Evolutionary conservation across 1,140 invertebrate species (phyloP).

Genomic region (Papilio glaucus): DNA sequence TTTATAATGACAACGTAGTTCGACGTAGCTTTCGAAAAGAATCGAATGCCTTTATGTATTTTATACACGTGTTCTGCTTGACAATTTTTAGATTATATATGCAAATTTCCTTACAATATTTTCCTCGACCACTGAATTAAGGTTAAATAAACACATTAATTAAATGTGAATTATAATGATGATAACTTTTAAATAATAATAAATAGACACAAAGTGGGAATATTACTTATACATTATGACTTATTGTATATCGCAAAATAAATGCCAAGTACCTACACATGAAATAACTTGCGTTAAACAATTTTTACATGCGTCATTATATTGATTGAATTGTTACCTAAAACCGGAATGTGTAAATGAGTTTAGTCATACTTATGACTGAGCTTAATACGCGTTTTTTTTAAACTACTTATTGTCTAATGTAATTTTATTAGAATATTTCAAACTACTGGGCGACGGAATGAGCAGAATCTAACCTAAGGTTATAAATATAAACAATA

Average conservation of each 20-base stretch:
- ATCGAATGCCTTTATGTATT: too few relatives aligned
- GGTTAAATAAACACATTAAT: slow-evolving; percentile 64
- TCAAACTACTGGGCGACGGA: too few relatives aligned
- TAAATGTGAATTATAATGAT: slow-evolving; percentile 43
- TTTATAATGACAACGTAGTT: too few relatives aligned
- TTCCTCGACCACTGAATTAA: too few relatives aligned
- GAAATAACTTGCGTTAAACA: slow-evolving; percentile 3
- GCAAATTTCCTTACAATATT: too few relatives aligned
- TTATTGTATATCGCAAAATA: neutral
- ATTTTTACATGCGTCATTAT: neutral
- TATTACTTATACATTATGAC: neutral
- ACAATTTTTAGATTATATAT: too few relatives aligned
- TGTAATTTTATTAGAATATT: too few relatives aligned
- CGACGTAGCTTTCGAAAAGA: too few relatives aligned
- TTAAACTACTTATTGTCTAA: too few relatives aligned
- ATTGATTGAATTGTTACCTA: slow-evolving; percentile 10
- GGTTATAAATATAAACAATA: too few relatives aligned
- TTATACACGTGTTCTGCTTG: too few relatives aligned
- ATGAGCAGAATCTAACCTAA: too few relatives aligned
- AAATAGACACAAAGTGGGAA: neutral
- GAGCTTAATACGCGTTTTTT: neutral
- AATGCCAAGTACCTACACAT: neutral
- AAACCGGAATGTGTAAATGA: neutral
- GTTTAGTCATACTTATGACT: slow-evolving; percentile 20
- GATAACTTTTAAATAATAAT: neutral